Percentiles rank a stretch among this genome's conserved stretches.
phyloP scores from a whole-genome alignment of 2,888 invertebrate species.

The Lycocerus yunnanus region DNA sequence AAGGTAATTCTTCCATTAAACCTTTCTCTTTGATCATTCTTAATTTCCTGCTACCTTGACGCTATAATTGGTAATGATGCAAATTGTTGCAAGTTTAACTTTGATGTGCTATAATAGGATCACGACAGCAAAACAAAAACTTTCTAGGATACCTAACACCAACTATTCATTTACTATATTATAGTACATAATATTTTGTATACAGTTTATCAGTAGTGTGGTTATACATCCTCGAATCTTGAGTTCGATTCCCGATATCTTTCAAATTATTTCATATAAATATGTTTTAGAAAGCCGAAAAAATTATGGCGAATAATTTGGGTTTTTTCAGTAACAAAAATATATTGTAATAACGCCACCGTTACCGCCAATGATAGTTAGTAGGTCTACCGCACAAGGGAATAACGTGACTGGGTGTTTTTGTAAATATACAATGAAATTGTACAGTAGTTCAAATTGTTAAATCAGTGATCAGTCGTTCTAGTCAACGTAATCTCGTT shows the following conservation, averaged over 20 bases:
- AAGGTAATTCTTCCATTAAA: not conserved
- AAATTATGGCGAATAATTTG: too few relatives aligned
- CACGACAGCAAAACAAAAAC: not conserved
- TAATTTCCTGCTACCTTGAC: not conserved
- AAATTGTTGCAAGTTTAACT: not conserved
- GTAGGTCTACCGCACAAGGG: not conserved
- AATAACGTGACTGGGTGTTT: not conserved
- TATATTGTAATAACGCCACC: not conserved
- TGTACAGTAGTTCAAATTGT: not conserved
- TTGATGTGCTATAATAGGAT: not conserved
- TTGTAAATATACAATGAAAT: not conserved
- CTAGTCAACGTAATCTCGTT: too few relatives aligned
- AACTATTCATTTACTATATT: too few relatives aligned
- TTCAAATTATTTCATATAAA: not conserved
- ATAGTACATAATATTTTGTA: too few relatives aligned
- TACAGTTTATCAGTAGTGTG: too few relatives aligned
- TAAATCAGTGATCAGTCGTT: not conserved
- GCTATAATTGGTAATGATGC: not conserved
- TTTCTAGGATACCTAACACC: too few relatives aligned
- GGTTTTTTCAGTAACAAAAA: not conserved
- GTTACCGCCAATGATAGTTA: not conserved
- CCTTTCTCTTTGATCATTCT: not conserved
- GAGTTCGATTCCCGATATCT: not conserved
- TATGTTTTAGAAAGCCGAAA: too few relatives aligned
- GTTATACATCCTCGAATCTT: not conserved